A percentile compares a stretch with the other conserved stretches of the same genome.
Evolutionary conservation across 2,797 vertebrate genomes (phyloP).

Genomic region (Nasua narica): DNA sequence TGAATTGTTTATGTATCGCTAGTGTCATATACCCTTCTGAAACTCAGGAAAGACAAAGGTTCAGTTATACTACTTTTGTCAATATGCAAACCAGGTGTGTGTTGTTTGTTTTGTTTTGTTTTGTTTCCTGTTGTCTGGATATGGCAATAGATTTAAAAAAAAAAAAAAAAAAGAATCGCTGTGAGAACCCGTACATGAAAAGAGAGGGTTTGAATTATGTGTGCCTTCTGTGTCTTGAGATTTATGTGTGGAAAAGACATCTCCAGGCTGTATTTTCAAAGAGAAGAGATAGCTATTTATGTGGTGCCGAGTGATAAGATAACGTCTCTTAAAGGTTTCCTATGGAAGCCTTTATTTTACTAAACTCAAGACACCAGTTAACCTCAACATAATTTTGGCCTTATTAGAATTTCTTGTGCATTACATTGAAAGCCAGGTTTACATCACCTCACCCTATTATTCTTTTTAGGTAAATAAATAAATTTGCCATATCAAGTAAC

Average conservation of each 20-base stretch:
- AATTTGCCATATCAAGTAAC: background rate
- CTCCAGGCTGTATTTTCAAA: constrained; percentile 50
- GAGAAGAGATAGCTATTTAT: constrained; percentile 13
- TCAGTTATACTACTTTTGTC: constrained; percentile 60
- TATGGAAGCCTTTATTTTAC: constrained; percentile 38
- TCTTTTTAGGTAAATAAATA: background rate
- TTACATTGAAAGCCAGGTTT: constrained; percentile 57
- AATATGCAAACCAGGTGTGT: constrained; percentile 6
- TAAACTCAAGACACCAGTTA: constrained; percentile 60
- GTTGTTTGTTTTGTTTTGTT: background rate
- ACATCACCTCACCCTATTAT: constrained; percentile 21
- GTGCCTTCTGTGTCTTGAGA: constrained; percentile 60
- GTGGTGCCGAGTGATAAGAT: constrained; percentile 20
- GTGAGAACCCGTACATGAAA: constrained; percentile 44
- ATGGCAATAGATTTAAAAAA: constrained; percentile 42
- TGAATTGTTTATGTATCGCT: constrained; percentile 51
- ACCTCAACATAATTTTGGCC: constrained; percentile 60
- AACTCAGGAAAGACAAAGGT: constrained; percentile 75
- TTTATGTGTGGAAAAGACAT: constrained; percentile 30
- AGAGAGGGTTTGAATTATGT: constrained; percentile 19
- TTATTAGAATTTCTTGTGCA: constrained; percentile 39
- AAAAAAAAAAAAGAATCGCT: background rate
- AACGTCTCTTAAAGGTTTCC: constrained; percentile 44
- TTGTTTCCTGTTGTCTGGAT: constrained; percentile 45
- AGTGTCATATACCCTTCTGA: constrained; percentile 56